phyloP scores from a whole-genome alignment of 2,888 invertebrate species.

The Terebella lapidaria region DNA sequence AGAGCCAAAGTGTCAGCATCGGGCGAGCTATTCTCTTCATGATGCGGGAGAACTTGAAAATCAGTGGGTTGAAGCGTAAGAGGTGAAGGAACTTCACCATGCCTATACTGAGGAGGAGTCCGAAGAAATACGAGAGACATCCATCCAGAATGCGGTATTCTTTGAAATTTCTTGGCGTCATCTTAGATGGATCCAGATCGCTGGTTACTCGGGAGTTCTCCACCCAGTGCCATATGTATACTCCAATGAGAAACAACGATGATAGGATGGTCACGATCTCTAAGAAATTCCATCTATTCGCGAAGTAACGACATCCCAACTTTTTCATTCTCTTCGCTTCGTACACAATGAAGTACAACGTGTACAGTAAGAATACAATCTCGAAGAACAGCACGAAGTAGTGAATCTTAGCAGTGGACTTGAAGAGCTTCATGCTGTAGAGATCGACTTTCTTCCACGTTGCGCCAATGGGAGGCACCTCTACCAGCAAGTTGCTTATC shows the following conservation, averaged over 20 bases:
- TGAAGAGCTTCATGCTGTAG: conserved; percentile 8
- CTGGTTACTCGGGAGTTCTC: background rate
- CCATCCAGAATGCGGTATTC: background rate
- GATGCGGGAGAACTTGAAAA: conserved; percentile 1
- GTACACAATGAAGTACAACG: conserved; percentile 6
- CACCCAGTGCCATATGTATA: conserved; percentile 1
- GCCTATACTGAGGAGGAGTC: background rate
- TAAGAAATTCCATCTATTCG: background rate
- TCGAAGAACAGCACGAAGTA: conserved; percentile 12
- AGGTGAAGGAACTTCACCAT: conserved; percentile 10
- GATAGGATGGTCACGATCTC: background rate
- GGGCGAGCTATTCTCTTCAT: background rate
- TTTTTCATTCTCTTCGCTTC: background rate
- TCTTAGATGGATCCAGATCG: background rate
- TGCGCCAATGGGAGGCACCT: conserved; percentile 4
- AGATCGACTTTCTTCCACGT: background rate
- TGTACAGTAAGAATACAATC: conserved; percentile 8
- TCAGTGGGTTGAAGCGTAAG: conserved; percentile 7
- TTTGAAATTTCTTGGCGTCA: background rate
- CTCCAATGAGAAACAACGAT: background rate
- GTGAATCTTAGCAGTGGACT: conserved; percentile 4
- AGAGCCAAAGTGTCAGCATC: background rate
- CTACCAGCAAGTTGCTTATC: background rate
- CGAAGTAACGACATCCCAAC: background rate
- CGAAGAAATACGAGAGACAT: background rate